Evolutionary conservation across 1,140 invertebrate genomes (phyloP), one percentile per base, ranked within the genome.

Genomic region (Zophobas morio): DNA sequence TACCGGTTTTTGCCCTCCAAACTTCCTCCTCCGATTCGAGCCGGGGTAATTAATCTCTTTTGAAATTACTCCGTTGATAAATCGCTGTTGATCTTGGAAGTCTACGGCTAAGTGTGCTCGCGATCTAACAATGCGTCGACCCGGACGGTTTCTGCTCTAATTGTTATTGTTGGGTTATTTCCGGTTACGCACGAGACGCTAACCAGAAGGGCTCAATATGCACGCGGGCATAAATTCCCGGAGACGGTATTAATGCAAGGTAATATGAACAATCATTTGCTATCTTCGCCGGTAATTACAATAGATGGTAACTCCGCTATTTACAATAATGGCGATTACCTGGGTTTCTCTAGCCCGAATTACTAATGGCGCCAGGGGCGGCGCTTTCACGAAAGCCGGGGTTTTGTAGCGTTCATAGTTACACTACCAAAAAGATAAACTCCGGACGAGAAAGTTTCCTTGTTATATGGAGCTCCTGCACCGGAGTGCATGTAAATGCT

Each of bases 1-100:
- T 66, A 40, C 60, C 60, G 60, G 60, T 66, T 66, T 66, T 66
- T 66, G 60, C 60, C 60, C 32, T 40, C 36, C 37, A 40, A 66
- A 66, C 60, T 42, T 66, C 37, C 39, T 57, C 54, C 54, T 42
- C 39, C 60, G 60, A 42, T 66, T 66, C 60, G 60, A 60, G 56
- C 40, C 60, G 60, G 60, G 42, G 60, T 66, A 66, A 66, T 66
- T 66, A 66, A 66, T 66, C 60, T 66, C 60, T 66, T 66, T 66
- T 66, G 60, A 66, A 66, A 66, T 66, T 66, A 66, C 60, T 66
- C 60, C 60, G 60, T 66, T 66, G 60, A 66, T 66, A 66, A 66
- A 66, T 66, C 60, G 60, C 60, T 66, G 60, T 66, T 66, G 60
- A 66, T 66, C 60, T 66, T 66, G 60, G 40, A 39, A 66, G 49